Evolutionary conservation across 2,888 invertebrate species (phyloP).

Genomic region (Entomobrya proxima): DNA sequence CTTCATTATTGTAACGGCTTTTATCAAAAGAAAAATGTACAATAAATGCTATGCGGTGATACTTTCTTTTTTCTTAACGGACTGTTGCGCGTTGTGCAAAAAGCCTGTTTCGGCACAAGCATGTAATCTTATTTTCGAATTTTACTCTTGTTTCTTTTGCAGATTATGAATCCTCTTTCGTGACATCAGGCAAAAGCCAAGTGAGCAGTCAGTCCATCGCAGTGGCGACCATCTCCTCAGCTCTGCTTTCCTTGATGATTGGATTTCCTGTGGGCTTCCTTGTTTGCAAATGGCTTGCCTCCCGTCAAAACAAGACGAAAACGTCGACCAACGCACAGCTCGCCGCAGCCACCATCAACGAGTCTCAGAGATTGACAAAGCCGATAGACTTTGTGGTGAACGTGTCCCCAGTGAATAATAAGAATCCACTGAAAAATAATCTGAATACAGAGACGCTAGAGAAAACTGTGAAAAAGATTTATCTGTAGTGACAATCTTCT

Average conservation of each 20-base stretch:
- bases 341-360: conserved; percentile 70
- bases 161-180: conserved; percentile 71
- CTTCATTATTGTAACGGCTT: conserved; percentile 5
- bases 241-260: conserved; percentile 72
- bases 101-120: no score
- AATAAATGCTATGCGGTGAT: no score
- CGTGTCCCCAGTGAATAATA: conserved; percentile 69
- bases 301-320: conserved; percentile 71
- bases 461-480: conserved; percentile 75
- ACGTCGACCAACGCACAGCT: conserved; percentile 73
- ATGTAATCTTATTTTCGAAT: conserved; percentile 4
- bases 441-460: conserved; percentile 74
- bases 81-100: no score
- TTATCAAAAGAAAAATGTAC: background rate
- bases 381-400: conserved; percentile 75
- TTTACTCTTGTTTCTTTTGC: conserved; percentile 19
- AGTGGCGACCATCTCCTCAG: conserved; percentile 74
- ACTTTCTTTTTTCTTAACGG: no score
- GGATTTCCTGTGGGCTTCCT: conserved; percentile 74
- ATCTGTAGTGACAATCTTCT: conserved; percentile 70
- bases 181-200: conserved; percentile 61
- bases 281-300: conserved; percentile 70
- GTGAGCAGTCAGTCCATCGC: conserved; percentile 72
- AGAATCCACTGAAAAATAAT: conserved; percentile 74
- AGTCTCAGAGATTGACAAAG: conserved; percentile 75